Evolutionary conservation across 2,888 invertebrate genomes (phyloP).

Genomic region (Laothoe populi): DNA sequence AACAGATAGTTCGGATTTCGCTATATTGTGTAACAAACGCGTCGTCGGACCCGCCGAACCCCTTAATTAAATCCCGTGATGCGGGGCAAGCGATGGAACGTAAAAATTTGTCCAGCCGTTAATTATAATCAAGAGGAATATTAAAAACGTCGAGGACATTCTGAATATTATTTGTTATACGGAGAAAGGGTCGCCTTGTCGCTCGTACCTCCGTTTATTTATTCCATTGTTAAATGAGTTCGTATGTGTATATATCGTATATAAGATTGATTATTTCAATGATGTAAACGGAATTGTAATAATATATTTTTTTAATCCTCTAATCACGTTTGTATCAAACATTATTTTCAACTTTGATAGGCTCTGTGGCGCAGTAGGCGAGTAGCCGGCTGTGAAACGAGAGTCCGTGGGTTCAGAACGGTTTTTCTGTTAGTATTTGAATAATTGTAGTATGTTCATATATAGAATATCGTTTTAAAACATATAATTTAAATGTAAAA

Average conservation of each 20-base stretch:
- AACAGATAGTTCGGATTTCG: slow-evolving; percentile 12
- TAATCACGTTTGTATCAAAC: too few species aligned
- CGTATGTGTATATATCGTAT: neutral
- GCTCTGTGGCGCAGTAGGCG: too few species aligned
- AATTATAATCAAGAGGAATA: slow-evolving; percentile 23
- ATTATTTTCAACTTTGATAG: too few species aligned
- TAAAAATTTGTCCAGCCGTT: slow-evolving; percentile 26
- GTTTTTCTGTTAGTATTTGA: too few species aligned
- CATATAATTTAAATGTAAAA: too few species aligned
- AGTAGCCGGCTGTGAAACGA: too few species aligned
- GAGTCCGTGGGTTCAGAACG: too few species aligned
- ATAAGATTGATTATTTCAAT: too few species aligned
- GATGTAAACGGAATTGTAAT: too few species aligned
- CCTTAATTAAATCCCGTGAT: slow-evolving; percentile 36
- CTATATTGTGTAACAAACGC: slow-evolving; percentile 26
- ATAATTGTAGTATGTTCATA: too few species aligned
- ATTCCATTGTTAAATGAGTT: neutral
- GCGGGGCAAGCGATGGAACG: slow-evolving; percentile 25
- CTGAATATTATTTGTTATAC: neutral
- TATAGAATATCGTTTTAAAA: too few species aligned
- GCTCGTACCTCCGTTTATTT: neutral
- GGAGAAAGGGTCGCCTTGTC: neutral
- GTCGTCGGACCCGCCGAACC: slow-evolving; percentile 28
- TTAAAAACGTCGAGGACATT: slow-evolving; percentile 5
- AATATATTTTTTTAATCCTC: too few species aligned